Evolutionary conservation across 2,888 invertebrate species (phyloP).

Genomic region (Phengaris arion): DNA sequence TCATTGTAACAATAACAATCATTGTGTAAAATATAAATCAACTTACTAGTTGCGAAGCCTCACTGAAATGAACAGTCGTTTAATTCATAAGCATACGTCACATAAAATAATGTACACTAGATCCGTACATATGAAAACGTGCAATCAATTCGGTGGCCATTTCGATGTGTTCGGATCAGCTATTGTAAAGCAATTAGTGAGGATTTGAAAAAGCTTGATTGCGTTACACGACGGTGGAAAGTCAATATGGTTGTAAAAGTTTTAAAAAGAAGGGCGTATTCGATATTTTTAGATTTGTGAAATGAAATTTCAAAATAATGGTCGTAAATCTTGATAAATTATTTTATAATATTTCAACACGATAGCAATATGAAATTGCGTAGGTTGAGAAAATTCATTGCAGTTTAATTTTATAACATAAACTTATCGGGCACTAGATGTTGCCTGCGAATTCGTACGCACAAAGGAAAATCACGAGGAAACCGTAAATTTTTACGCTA

Average conservation of each 20-base stretch:
- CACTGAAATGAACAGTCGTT: background rate
- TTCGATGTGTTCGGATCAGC: background rate
- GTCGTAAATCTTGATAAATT: background rate
- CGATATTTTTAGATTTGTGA: background rate
- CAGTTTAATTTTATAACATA: too few relatives aligned
- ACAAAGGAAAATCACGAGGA: too few relatives aligned
- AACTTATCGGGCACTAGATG: too few relatives aligned
- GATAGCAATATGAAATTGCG: background rate
- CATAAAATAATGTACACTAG: background rate
- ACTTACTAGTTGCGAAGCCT: background rate
- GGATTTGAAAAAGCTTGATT: slow-evolving; percentile 27
- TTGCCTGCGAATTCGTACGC: too few relatives aligned
- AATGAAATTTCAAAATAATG: background rate
- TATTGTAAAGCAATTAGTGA: slow-evolving; percentile 28
- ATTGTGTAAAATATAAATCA: background rate
- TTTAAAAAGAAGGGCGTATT: background rate
- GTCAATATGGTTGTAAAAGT: slow-evolving; percentile 16
- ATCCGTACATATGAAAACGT: background rate
- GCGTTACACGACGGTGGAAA: slow-evolving; percentile 7
- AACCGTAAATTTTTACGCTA: too few relatives aligned
- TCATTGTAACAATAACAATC: too few relatives aligned
- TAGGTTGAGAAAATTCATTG: background rate
- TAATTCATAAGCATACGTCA: background rate
- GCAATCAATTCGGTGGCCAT: slow-evolving; percentile 14
- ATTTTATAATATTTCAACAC: background rate